Evolutionary conservation across 2,113 vertebrate species (phyloP).

Genomic region (Aegithalos caudatus): DNA sequence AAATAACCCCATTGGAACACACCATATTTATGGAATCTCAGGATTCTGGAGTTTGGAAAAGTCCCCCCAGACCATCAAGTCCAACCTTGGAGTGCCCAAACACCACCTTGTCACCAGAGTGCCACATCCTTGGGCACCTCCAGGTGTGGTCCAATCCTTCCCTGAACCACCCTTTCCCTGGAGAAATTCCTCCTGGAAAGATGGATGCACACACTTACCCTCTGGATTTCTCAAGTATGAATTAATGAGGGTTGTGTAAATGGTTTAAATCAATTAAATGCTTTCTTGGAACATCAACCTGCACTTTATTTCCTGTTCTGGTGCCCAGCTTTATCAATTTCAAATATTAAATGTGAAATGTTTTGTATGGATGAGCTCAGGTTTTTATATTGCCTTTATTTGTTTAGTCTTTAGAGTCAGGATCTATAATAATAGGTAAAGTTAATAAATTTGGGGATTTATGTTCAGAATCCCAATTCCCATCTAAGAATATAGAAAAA

Average conservation of each 20-base stretch:
- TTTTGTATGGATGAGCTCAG: background rate
- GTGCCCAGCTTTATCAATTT: slow-evolving; percentile 9
- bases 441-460: background rate
- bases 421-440: background rate
- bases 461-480: background rate
- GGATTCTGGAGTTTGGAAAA: background rate
- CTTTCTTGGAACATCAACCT: background rate
- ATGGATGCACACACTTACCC: background rate
- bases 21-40: rapidly evolving
- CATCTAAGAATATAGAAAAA: background rate
- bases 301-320: slow-evolving; percentile 21
- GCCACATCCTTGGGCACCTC: no score
- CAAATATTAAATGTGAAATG: background rate
- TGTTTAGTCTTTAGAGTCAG: background rate
- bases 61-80: rapidly evolving
- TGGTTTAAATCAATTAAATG: background rate
- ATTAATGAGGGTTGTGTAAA: background rate
- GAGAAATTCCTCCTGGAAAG: background rate
- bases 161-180: rapidly evolving
- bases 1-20: background rate
- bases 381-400: background rate
- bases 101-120: no score
- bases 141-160: background rate
- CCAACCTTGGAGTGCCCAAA: no score
- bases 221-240: background rate